These are phyloP conservation scores for Spodoptera frugiperda DNA, from an alignment of 1,140 invertebrate genomes.

Conservation along the genomic window DNA sequence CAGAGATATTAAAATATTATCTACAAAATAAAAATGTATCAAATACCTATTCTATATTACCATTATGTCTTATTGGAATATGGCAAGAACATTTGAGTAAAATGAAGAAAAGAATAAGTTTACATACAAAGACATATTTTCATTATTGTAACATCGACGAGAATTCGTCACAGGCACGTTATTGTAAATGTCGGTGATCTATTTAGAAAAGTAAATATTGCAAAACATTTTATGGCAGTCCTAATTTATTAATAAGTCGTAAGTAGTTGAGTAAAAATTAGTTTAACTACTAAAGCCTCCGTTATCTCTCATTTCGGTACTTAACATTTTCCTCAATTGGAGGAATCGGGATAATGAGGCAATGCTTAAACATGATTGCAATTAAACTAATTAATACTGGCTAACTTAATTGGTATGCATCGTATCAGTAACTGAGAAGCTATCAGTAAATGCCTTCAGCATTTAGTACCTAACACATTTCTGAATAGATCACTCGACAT, in stretches of 20 bases:
- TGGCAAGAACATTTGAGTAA: constrained; percentile 33
- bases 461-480: constrained; percentile 5
- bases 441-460: constrained; percentile 4
- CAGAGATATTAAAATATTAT: constrained; percentile 12
- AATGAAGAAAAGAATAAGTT: constrained; percentile 31
- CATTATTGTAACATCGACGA: constrained; percentile 4
- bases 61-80: constrained; percentile 44
- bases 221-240: too few relatives aligned
- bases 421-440: constrained; percentile 18
- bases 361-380: constrained; percentile 35
- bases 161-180: constrained; percentile 32
- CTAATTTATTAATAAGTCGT: too few relatives aligned
- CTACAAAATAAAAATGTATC: constrained; percentile 41
- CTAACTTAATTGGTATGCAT: constrained; percentile 34
- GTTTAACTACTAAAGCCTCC: background rate
- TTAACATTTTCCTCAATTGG: background rate
- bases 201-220: constrained; percentile 15
- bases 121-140: background rate
- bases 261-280: background rate
- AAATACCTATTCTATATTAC: constrained; percentile 33
- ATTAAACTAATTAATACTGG: constrained; percentile 34
- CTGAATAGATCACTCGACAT: constrained; percentile 38
- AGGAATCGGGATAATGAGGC: background rate
- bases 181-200: constrained; percentile 30
- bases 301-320: background rate